A percentile compares a stretch with the other conserved stretches of the same genome.
These are phyloP conservation scores for Hoplodrina ambigua DNA, from an alignment of 2,888 invertebrate species.

Conservation along the genomic window DNA sequence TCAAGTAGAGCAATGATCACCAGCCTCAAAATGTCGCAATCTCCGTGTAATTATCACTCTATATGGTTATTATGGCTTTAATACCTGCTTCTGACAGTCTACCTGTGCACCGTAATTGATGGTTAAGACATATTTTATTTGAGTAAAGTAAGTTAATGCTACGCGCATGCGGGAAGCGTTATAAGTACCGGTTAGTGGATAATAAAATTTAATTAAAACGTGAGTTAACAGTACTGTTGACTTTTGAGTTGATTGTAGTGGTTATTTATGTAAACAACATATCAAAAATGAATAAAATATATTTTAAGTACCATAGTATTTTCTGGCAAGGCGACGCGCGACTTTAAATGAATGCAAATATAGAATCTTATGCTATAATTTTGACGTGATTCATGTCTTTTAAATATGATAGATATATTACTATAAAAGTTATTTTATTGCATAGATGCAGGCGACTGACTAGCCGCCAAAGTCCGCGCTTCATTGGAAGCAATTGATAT, in stretches of 20 bases:
- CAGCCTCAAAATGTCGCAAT: conserved; percentile 54
- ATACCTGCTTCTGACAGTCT: conserved; percentile 45
- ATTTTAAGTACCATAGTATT: neutral
- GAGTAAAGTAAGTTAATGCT: conserved; percentile 32
- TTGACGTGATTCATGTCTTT: conserved; percentile 33
- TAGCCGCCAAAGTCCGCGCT: conserved; percentile 62
- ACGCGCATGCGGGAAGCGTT: conserved; percentile 46
- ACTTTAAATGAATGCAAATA: conserved; percentile 27
- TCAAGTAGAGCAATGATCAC: conserved; percentile 68
- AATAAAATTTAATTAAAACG: conserved; percentile 51
- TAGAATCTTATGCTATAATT: conserved; percentile 32
- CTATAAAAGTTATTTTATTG: conserved; percentile 40
- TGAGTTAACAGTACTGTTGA: conserved; percentile 35
- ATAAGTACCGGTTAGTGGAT: conserved; percentile 49
- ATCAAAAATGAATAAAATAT: neutral
- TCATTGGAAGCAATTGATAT: conserved; percentile 70
- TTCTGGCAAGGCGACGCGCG: neutral
- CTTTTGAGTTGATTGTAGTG: conserved; percentile 12
- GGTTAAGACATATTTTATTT: conserved; percentile 40
- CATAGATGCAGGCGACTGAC: conserved; percentile 31
- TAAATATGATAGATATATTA: conserved; percentile 30
- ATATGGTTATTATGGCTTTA: conserved; percentile 40
- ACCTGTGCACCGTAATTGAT: conserved; percentile 41
- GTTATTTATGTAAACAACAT: conserved; percentile 10
- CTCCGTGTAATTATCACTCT: conserved; percentile 56